Percentiles rank a stretch among this genome's conserved stretches.
phyloP scores from a whole-genome alignment of 2,797 vertebrate species.

The Ciconia nigra region DNA sequence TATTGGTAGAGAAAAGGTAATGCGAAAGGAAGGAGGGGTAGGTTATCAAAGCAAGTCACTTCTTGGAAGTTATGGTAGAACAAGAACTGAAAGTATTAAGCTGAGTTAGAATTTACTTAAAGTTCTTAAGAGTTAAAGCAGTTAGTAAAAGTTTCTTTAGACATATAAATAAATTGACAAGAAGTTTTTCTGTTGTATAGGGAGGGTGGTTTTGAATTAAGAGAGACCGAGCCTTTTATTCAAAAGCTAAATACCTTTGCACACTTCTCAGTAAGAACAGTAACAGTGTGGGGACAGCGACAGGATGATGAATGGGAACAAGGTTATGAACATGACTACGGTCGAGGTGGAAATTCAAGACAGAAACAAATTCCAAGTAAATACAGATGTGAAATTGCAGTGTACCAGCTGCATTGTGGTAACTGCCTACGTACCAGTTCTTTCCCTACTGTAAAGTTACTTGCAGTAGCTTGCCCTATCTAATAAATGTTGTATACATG shows the following conservation, averaged over 20 bases:
- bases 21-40: background rate
- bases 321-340: background rate
- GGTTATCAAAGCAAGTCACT: background rate
- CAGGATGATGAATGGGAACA: slow-evolving; percentile 2
- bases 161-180: background rate
- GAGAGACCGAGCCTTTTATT: background rate
- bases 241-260: background rate
- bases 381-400: background rate
- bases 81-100: background rate
- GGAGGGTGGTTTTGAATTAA: background rate
- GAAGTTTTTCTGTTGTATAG: background rate
- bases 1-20: background rate
- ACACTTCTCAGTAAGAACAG: background rate
- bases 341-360: slow-evolving; percentile 1
- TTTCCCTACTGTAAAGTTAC: background rate
- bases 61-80: background rate
- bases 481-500: background rate
- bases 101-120: background rate
- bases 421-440: background rate
- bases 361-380: slow-evolving; percentile 21
- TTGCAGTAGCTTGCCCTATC: background rate
- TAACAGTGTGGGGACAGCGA: background rate
- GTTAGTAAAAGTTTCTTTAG: background rate
- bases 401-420: background rate
- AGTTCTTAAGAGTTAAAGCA: background rate